Evolutionary conservation across 2,888 invertebrate species (phyloP).

Genomic region (Stenurella melanura): DNA sequence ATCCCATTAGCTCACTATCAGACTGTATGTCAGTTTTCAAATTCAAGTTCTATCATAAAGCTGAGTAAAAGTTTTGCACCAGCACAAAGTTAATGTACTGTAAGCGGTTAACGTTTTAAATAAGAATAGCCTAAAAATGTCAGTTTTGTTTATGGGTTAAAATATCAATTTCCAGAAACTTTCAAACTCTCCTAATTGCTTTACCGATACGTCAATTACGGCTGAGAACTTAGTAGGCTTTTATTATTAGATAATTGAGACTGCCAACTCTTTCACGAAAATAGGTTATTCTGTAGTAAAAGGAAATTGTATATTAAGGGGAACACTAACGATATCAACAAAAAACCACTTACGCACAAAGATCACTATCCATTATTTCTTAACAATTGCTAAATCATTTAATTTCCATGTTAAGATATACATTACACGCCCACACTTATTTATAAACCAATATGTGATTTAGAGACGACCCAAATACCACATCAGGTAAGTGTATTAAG

Average conservation of each 20-base stretch:
- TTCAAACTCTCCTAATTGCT: conserved; percentile 39
- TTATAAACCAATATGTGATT: too few species aligned
- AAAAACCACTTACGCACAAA: neutral
- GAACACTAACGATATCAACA: neutral
- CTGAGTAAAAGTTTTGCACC: neutral
- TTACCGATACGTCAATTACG: conserved; percentile 45
- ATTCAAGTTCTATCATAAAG: neutral
- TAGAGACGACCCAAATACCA: too few species aligned
- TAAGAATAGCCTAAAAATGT: conserved; percentile 39
- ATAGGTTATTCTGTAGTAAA: neutral
- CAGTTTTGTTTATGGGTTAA: conserved; percentile 39
- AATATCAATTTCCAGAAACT: conserved; percentile 42
- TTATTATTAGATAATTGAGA: conserved; percentile 23
- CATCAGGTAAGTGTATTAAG: too few species aligned
- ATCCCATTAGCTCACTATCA: neutral
- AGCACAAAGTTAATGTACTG: conserved; percentile 26
- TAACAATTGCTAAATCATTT: neutral
- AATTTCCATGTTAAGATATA: too few species aligned
- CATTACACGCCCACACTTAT: too few species aligned
- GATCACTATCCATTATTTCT: neutral
- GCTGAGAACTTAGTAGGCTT: conserved; percentile 15
- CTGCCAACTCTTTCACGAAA: conserved; percentile 20
- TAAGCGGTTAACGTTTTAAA: conserved; percentile 39
- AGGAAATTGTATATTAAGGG: neutral
- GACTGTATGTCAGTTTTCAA: neutral